phyloP scores from a whole-genome alignment of 2,888 invertebrate genomes.

The Netelia virgata region DNA sequence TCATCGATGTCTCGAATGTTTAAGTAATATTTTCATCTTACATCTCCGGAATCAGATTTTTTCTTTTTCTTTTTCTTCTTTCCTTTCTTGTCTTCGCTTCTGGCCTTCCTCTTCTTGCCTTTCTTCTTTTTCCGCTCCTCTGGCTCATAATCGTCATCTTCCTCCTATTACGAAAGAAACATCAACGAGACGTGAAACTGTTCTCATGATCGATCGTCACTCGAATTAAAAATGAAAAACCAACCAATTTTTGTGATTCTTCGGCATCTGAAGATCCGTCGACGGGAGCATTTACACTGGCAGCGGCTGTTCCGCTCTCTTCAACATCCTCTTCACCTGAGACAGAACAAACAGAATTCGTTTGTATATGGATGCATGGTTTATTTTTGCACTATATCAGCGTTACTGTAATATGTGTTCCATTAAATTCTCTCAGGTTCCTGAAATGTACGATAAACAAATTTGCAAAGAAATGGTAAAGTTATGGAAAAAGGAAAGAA shows the following conservation, averaged over 20 bases:
- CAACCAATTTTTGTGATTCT: conserved; percentile 85
- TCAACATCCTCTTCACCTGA: conserved; percentile 90
- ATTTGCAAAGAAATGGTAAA: neutral
- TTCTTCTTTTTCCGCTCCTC: conserved; percentile 96
- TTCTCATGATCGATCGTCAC: conserved; percentile 1
- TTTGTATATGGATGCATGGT: conserved; percentile 40
- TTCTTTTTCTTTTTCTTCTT: conserved; percentile 98
- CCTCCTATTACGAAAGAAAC: conserved; percentile 86
- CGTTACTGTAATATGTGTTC: neutral
- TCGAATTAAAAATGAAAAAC: conserved; percentile 45
- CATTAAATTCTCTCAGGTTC: neutral
- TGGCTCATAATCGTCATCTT: conserved; percentile 95
- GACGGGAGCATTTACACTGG: conserved; percentile 85
- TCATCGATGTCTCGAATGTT: neutral
- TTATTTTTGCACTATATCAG: neutral
- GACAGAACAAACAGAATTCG: conserved; percentile 44
- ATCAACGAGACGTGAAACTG: conserved; percentile 1
- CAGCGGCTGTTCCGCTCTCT: conserved; percentile 86
- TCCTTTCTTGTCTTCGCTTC: conserved; percentile 96
- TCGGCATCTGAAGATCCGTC: conserved; percentile 92
- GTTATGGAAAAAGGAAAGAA: no score
- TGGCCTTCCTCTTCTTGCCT: conserved; percentile 96
- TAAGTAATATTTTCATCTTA: conserved; percentile 77
- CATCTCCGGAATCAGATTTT: conserved; percentile 96
- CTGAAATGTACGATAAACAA: neutral